These are phyloP conservation scores for Lycocerus yunnanus DNA, from an alignment of 2,888 invertebrate genomes.

Conservation along the genomic window DNA sequence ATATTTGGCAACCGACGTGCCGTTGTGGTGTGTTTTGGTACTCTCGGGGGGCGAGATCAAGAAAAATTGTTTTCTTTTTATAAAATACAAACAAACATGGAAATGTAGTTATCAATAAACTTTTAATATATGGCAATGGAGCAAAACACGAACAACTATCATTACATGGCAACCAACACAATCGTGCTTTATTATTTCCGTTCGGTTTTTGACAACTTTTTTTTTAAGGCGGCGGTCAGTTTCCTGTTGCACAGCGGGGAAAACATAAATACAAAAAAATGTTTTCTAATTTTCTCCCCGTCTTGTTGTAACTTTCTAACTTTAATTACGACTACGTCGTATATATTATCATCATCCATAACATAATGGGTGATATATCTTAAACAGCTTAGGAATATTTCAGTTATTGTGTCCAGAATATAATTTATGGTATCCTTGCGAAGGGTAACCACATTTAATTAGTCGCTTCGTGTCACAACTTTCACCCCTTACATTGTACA, in stretches of 20 bases:
- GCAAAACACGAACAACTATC: conserved; percentile 19
- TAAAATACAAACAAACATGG: conserved; percentile 6
- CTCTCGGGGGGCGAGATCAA: no score
- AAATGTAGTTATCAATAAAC: conserved; percentile 18
- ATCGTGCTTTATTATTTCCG: conserved; percentile 18
- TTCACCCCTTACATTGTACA: conserved; percentile 1
- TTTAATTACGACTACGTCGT: not conserved
- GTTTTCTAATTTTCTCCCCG: not conserved
- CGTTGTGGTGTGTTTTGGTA: no score
- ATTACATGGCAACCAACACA: conserved; percentile 14
- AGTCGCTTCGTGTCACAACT: conserved; percentile 24
- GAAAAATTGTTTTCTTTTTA: not conserved
- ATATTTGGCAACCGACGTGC: not conserved
- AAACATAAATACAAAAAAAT: not conserved
- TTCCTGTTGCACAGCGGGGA: conserved; percentile 12
- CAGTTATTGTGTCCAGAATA: conserved; percentile 38
- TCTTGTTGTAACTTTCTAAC: not conserved
- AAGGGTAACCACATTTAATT: conserved; percentile 36
- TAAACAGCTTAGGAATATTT: conserved; percentile 36
- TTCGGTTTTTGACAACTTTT: conserved; percentile 11
- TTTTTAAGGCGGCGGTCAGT: conserved; percentile 1
- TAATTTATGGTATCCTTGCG: conserved; percentile 35
- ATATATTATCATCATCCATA: conserved; percentile 1
- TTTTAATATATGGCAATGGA: conserved; percentile 10
- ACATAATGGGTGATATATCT: conserved; percentile 33